Evolutionary conservation across 92 coral and sea anemone species (phyloP), one percentile per base, ranked within the genome.

Genomic region (Epizoanthus illoricatus): DNA sequence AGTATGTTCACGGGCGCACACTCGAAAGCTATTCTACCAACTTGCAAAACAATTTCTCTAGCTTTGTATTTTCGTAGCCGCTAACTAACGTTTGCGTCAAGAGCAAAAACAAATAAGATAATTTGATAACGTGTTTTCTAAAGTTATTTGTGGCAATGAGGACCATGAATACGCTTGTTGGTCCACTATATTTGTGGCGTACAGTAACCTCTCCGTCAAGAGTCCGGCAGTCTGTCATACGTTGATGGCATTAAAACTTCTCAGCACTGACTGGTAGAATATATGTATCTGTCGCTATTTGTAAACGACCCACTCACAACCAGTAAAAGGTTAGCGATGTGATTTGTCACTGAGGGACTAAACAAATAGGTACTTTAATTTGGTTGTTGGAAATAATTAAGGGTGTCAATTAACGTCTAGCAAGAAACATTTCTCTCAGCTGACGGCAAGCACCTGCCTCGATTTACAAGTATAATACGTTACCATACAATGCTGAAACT

Each of bases 391-490:
- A 81, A 90, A 90, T 89, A 85, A 89, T 90, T 81, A 87, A 73
- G 88, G 60, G 80, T 92, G 97, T 92, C 97, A 92, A 87, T 92
- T 90, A 92, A 76, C 69, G 84, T 84, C 80, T 69, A 80, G 71
- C 86, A 85, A 71, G 76, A 90, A 91, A 75, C 93, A 81, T 83
- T 89, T 89, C 76, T 63, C 82, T 55, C 72, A 20, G 59, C 33
- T 63, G 71, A 78, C 24, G 71, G 71, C 64, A 78, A 78, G 89
- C 97, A 92, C 97, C 97, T 92, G 97, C 97, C 83, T 60, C 81
- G 75, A 92, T 92, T 92, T 92, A 93, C 94, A 92, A 90, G 94
- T 92, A 91, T 90, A 92, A 92, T 92, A 65, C 82, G 86, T 52
- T 72, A 52, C 84, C 71, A 59, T 84, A 80, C 92, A 86, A 86